A percentile compares a stretch with the other conserved stretches of the same genome.
Evolutionary conservation across 2,797 vertebrate genomes (phyloP).

Genomic region (Zonotrichia albicollis): DNA sequence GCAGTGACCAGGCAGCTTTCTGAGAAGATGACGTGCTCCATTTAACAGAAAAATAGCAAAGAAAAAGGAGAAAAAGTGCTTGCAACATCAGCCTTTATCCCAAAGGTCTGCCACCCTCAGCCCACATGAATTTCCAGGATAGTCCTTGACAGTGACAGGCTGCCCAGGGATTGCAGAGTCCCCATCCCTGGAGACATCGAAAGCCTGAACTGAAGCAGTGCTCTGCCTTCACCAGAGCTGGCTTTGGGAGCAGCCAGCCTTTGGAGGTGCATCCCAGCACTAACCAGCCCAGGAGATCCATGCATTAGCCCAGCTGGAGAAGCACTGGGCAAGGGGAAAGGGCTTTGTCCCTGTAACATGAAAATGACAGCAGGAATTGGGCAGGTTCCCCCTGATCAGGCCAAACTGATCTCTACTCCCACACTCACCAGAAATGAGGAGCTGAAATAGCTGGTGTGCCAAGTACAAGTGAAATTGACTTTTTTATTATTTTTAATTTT

Average conservation of each 20-base stretch:
- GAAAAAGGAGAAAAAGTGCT: not conserved
- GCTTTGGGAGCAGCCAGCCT: not conserved
- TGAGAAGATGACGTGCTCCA: fast-evolving
- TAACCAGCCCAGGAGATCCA: not conserved
- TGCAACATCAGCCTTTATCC: not conserved
- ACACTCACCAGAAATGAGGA: not conserved
- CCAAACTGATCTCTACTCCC: not conserved
- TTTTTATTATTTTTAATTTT: too few species aligned
- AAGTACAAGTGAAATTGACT: not conserved
- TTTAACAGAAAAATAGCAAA: not conserved
- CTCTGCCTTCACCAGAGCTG: not conserved
- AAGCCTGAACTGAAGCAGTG: not conserved
- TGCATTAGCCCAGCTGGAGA: not conserved
- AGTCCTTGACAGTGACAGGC: not conserved
- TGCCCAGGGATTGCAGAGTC: not conserved
- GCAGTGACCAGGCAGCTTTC: not conserved
- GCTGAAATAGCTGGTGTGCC: not conserved
- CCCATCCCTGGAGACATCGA: not conserved
- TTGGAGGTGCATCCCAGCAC: not conserved
- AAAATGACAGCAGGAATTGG: not conserved
- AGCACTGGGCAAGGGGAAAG: not conserved
- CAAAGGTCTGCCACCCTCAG: not conserved
- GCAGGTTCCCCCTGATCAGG: not conserved
- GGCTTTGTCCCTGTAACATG: not conserved
- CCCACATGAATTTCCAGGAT: not conserved